Evolutionary conservation across 92 coral and sea anemone genomes (phyloP).

Genomic region (Epizoanthus illoricatus): DNA sequence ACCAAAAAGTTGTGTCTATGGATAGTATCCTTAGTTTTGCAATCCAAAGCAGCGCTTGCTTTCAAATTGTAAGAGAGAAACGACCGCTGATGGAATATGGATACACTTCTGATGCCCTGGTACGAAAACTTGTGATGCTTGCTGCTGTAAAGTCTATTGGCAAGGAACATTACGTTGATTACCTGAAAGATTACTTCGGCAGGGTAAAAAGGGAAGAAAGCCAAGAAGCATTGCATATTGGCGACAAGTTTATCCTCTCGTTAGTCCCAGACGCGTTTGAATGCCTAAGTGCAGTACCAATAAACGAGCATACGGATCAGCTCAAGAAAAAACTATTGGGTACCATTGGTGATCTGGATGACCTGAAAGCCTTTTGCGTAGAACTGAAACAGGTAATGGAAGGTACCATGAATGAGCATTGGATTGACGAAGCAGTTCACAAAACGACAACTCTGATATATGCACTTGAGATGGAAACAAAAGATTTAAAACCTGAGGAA

Average conservation of each 20-base stretch:
- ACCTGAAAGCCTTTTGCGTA: constrained; percentile 54
- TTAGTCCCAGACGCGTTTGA: constrained; percentile 70
- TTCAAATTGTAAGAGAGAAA: constrained; percentile 61
- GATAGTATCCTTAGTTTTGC: constrained; percentile 57
- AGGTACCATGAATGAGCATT: constrained; percentile 48
- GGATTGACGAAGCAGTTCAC: constrained; percentile 56
- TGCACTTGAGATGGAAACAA: constrained; percentile 69
- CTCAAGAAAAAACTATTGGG: constrained; percentile 52
- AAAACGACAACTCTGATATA: constrained; percentile 53
- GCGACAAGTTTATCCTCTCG: constrained; percentile 54
- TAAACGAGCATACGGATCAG: constrained; percentile 66
- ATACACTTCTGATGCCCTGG: constrained; percentile 73
- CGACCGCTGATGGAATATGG: constrained; percentile 77
- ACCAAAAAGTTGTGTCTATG: constrained; percentile 36
- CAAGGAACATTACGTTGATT: constrained; percentile 51
- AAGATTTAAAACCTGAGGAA: constrained; percentile 52
- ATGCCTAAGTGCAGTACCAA: constrained; percentile 53
- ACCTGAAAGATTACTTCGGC: constrained; percentile 37
- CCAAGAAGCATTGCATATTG: constrained; percentile 22
- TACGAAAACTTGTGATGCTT: constrained; percentile 68
- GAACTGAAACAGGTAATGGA: constrained; percentile 45
- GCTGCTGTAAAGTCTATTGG: constrained; percentile 67
- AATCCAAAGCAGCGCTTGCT: constrained; percentile 71
- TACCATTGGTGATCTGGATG: constrained; percentile 54
- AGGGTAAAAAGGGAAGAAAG: background rate